These are phyloP conservation scores for Syrmaticus mikado DNA, from an alignment of 2,113 vertebrate genomes.

Conservation along the genomic window DNA sequence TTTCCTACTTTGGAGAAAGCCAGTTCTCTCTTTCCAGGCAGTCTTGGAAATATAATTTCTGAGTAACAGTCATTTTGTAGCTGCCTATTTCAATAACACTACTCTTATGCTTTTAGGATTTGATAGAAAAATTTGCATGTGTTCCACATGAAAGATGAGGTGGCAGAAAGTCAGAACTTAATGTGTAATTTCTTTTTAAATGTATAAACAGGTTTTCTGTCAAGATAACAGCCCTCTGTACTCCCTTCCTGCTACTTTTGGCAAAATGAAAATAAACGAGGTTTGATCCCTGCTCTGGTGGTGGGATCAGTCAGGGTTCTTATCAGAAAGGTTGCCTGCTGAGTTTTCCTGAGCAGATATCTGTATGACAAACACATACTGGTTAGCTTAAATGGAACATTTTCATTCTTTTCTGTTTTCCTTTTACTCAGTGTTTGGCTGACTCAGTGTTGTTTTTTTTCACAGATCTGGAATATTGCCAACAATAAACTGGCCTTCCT, in stretches of 20 bases:
- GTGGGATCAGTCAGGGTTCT: neutral
- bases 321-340: neutral
- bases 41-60: neutral
- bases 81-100: neutral
- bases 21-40: neutral
- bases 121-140: neutral
- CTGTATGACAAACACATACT: accelerated
- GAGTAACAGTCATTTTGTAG: neutral
- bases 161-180: neutral
- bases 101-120: neutral
- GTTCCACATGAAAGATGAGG: neutral
- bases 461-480: conserved; percentile 96
- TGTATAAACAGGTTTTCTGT: neutral
- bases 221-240: neutral
- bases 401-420: neutral
- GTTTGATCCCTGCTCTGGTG: neutral
- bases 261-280: neutral
- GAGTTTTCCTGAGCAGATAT: neutral
- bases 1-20: neutral
- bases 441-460: neutral
- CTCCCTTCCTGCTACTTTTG: neutral
- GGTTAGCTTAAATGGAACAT: neutral
- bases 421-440: neutral
- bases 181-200: neutral
- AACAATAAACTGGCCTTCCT: conserved; percentile 95